Base-by-base conservation (phyloP, 2,888 invertebrate species). In the Hypena proboscidalis region DNA sequence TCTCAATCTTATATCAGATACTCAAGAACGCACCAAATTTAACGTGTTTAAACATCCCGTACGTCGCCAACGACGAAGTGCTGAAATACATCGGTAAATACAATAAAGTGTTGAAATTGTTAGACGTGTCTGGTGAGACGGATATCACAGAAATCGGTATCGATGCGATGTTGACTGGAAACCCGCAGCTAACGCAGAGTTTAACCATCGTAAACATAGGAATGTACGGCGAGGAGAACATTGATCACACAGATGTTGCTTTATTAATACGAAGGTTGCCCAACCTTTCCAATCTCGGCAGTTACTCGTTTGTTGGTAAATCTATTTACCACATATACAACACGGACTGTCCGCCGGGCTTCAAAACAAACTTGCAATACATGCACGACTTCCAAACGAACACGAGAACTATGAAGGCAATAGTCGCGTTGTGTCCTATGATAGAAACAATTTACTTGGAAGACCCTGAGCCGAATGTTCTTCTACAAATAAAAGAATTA, bases 71-170 rank as follows among this genome's bases (percentile, higher is more conserved):
- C 59, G 95, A 95, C 67, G 92, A 93, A 73, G 91, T 95, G 37
- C 85, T 95, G 39, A 92, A 93, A 70, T 92, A 91, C 45, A 92
- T 93, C 32, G 89, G 92, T 9, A 86, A 90, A 68, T 81, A 91
- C 45, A 93, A 93, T 55, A 87, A 87, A 51, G 86, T 92, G 13
- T 74, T 95, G 33, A 92, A 92, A 53, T 81, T 93, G 5, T 74
- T 95, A 13, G 94, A 95, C 60, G 92, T 95, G 45, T 95, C 94
- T 0, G 95, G 95, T 1, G 95, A 95, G 71, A 94, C 94, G 4
- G 93, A 93, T 67, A 93, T 94, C 25, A 94, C 94, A 0, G 92
- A 93, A 68, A 92, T 92, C 14, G 94, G 94, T 37, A 92, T 95
- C 31, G 92, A 92, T 40, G 84, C 87, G 1, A 85, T 95, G 72